A percentile compares a stretch with the other conserved stretches of the same genome.
These are phyloP conservation scores for Willowsia nigromaculata DNA, from an alignment of 2,888 invertebrate species.

Conservation along the genomic window DNA sequence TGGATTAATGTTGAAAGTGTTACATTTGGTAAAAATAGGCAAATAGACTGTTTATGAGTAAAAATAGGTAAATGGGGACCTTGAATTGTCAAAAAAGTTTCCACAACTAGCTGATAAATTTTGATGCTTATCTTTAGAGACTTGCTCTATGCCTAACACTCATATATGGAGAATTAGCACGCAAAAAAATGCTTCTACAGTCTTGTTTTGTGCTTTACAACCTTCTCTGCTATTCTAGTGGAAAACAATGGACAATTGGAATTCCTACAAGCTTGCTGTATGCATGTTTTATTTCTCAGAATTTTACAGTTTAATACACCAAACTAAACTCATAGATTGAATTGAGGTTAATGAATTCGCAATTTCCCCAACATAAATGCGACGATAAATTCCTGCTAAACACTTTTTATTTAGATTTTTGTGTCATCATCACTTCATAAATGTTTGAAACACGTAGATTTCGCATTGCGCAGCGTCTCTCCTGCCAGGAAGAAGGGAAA, in stretches of 20 bases:
- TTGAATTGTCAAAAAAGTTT: conserved; percentile 1
- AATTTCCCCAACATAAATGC: conserved; percentile 4
- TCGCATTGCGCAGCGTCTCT: neutral
- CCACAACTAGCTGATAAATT: no score
- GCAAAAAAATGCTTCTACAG: no score
- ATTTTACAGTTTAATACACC: no score
- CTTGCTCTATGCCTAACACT: no score
- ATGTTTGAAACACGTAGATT: neutral
- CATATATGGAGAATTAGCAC: no score
- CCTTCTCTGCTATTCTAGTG: no score
- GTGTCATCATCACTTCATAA: conserved; percentile 17
- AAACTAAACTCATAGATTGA: neutral
- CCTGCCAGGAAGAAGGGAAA: neutral
- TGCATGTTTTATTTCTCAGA: no score
- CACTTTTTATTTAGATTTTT: neutral
- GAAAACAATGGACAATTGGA: no score
- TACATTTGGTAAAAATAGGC: neutral
- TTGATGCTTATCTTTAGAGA: no score
- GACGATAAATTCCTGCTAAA: neutral
- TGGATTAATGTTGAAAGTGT: neutral
- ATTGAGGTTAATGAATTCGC: conserved; percentile 60
- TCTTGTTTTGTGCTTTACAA: no score
- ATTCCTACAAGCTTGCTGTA: no score
- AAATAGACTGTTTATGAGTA: neutral
- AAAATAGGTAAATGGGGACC: neutral